Percentiles rank a stretch among this genome's conserved stretches.
Evolutionary conservation across 2,797 vertebrate genomes (phyloP).

Genomic region (Artibeus jamaicensis): DNA sequence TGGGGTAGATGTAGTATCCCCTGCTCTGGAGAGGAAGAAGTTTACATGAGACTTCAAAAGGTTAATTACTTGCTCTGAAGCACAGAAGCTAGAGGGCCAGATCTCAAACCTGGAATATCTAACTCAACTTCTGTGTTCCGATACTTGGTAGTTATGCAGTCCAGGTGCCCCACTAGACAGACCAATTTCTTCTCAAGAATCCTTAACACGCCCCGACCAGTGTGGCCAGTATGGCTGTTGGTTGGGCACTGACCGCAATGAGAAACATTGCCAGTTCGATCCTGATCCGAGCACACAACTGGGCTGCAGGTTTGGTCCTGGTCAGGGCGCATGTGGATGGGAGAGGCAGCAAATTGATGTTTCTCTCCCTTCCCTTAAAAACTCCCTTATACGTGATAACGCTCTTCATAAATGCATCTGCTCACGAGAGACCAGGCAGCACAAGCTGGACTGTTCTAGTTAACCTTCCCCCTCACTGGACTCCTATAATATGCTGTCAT

Average conservation of each 20-base stretch:
- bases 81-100: not conserved
- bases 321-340: too few species aligned
- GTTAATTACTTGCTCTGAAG: not conserved
- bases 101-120: not conserved
- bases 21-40: not conserved
- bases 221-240: not conserved
- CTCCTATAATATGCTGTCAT: not conserved
- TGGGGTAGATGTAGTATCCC: not conserved
- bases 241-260: not conserved
- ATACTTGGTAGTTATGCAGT: not conserved
- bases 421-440: not conserved
- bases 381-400: not conserved
- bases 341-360: too few species aligned
- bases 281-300: not conserved
- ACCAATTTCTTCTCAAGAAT: not conserved
- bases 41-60: not conserved
- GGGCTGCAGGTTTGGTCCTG: too few species aligned
- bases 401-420: not conserved
- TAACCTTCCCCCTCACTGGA: not conserved
- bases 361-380: too few species aligned
- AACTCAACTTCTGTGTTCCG: not conserved
- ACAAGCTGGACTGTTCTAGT: not conserved
- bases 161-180: not conserved
- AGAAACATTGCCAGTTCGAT: not conserved
- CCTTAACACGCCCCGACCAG: not conserved